Percentiles rank a stretch among this genome's conserved stretches.
phyloP scores from a whole-genome alignment of 2,888 invertebrate genomes.

The Nymphalis urticae region DNA sequence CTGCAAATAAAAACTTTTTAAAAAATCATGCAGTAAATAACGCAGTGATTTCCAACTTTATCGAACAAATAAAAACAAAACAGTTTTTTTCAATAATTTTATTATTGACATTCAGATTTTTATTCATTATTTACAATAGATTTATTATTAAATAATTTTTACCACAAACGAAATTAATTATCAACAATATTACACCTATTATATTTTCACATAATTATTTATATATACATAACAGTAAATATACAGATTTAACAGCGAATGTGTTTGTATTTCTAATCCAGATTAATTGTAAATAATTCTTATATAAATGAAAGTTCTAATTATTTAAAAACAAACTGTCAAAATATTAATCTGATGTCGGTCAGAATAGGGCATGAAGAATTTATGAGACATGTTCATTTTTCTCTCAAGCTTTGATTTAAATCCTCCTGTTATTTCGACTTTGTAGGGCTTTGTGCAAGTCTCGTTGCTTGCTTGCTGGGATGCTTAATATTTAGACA shows the following conservation, averaged over 20 bases:
- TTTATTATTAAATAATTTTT: constrained; percentile 40
- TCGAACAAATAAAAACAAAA: neutral
- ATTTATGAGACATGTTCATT: no score
- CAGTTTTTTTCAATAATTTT: constrained; percentile 40
- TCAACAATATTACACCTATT: constrained; percentile 1
- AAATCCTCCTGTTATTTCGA: no score
- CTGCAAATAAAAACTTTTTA: neutral
- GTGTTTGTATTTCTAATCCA: constrained; percentile 10
- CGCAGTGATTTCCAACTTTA: neutral
- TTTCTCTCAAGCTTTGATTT: no score
- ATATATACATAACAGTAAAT: neutral
- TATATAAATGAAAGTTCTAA: no score
- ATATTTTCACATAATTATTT: neutral
- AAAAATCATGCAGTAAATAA: no score
- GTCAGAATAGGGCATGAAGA: no score
- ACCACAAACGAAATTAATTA: constrained; percentile 24
- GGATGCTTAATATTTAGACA: no score
- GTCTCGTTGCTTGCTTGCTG: no score
- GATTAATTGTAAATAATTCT: neutral
- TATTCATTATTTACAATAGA: constrained; percentile 67
- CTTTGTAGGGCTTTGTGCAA: no score
- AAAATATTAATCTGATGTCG: no score
- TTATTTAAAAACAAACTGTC: no score
- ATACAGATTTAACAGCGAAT: constrained; percentile 9
- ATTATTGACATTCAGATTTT: constrained; percentile 68